Evolutionary conservation across 2,797 vertebrate genomes (phyloP).

Genomic region (Phrynocephalus vlangalii): DNA sequence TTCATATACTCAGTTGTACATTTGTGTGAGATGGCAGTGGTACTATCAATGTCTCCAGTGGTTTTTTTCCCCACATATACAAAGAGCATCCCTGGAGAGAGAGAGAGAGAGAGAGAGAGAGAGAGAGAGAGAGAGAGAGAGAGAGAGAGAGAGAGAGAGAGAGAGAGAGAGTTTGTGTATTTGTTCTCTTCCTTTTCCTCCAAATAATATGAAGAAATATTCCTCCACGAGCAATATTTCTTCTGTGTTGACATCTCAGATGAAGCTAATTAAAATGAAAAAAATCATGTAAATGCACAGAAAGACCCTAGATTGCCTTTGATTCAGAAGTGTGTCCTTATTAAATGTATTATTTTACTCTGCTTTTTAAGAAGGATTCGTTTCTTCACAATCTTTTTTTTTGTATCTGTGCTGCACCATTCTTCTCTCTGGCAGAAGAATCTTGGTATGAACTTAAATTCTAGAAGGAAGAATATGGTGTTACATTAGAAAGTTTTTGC

Average conservation of each 20-base stretch:
- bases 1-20: conserved; percentile 53
- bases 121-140: not conserved
- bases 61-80: not conserved
- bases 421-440: conserved; percentile 49
- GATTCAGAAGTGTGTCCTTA: conserved; percentile 39
- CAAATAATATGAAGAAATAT: conserved; percentile 41
- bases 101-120: no score
- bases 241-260: conserved; percentile 27
- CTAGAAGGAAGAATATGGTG: conserved; percentile 32
- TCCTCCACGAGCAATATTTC: conserved; percentile 48
- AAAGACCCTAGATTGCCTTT: conserved; percentile 11
- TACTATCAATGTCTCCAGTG: conserved; percentile 26
- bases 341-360: conserved; percentile 43
- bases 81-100: conserved; percentile 15
- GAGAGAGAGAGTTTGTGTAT: not conserved
- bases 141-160: not conserved
- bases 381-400: conserved; percentile 34
- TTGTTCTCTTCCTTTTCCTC: conserved; percentile 44
- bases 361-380: conserved; percentile 34
- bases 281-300: conserved; percentile 28
- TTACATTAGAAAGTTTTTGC: not conserved
- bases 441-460: conserved; percentile 48
- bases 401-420: not conserved
- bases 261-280: conserved; percentile 49
- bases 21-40: conserved; percentile 57